Percentiles rank a stretch among this genome's conserved stretches.
Evolutionary conservation across 2,113 vertebrate genomes (phyloP).

Genomic region (Periophthalmus modestus): DNA sequence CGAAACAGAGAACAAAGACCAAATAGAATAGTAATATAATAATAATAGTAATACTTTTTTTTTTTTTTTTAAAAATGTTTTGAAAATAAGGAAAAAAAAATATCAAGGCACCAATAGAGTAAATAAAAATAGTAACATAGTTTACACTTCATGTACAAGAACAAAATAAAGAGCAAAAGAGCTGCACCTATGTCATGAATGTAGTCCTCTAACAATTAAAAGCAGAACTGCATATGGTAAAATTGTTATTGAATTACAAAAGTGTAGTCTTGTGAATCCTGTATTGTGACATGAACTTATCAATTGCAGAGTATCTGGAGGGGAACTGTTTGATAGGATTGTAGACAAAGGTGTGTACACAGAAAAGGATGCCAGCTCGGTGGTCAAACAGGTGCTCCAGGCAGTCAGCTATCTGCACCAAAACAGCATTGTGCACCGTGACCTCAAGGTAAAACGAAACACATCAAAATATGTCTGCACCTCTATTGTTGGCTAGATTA

Average conservation of each 20-base stretch:
- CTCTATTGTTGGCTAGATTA: background rate
- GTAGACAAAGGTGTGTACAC: slow-evolving; percentile 90
- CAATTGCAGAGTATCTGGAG: slow-evolving; percentile 86
- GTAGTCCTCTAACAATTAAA: background rate
- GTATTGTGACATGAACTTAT: background rate
- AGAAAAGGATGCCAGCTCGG: slow-evolving; percentile 88
- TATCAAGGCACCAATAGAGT: background rate
- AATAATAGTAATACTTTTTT: too few relatives aligned
- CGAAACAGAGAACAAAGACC: background rate
- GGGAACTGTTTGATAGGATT: slow-evolving; percentile 94
- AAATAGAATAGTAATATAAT: background rate
- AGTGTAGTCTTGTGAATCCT: background rate
- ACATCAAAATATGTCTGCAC: background rate
- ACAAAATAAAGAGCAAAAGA: background rate
- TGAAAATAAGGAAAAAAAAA: too few relatives aligned
- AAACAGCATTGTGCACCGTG: slow-evolving; percentile 91
- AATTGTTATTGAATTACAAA: background rate
- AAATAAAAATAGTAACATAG: background rate
- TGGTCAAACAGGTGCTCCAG: slow-evolving; percentile 89
- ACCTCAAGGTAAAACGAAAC: slow-evolving; percentile 84
- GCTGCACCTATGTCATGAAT: too few relatives aligned
- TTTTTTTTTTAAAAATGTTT: too few relatives aligned
- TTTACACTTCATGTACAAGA: background rate
- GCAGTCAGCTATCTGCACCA: slow-evolving; percentile 92
- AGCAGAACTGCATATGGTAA: background rate